Conservation (phyloP, 1,140 invertebrate species). For the Penaeus vannamei region DNA sequence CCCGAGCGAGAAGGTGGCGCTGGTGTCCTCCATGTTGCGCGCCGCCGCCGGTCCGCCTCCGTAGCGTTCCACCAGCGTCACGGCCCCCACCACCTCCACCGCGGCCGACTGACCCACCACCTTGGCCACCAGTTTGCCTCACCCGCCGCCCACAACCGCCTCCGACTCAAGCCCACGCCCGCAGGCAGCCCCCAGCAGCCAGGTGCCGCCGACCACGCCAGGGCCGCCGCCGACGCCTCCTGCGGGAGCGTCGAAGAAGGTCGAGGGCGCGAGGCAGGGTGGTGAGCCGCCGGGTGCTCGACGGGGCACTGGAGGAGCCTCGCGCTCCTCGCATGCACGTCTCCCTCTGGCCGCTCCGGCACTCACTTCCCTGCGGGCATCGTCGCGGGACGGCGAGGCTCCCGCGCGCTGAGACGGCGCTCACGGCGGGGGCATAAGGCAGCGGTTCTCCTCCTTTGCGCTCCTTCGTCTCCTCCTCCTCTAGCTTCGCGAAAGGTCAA, state of each 20-base stretch:
- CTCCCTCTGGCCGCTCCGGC: too few relatives aligned
- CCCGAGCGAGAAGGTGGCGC: slow-evolving; percentile 42
- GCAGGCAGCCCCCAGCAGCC: neutral
- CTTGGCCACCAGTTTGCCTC: slow-evolving; percentile 52
- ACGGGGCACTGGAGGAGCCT: too few relatives aligned
- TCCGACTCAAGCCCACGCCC: neutral
- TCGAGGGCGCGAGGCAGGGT: neutral
- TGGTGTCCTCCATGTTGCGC: slow-evolving; percentile 35
- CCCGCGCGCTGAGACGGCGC: neutral
- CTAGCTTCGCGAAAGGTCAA: neutral
- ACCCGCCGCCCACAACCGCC: slow-evolving; percentile 3
- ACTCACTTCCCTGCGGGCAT: too few relatives aligned
- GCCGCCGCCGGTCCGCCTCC: neutral
- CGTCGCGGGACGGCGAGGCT: neutral
- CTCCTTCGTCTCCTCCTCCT: neutral
- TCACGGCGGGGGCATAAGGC: neutral
- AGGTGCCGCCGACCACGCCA: neutral
- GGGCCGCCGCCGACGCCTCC: neutral
- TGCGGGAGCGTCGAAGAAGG: neutral
- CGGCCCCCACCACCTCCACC: slow-evolving; percentile 51
- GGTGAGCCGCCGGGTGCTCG: neutral
- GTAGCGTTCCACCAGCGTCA: neutral
- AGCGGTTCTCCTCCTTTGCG: neutral
- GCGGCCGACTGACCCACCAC: slow-evolving; percentile 56
- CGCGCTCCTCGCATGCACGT: too few relatives aligned